phyloP scores from a whole-genome alignment of 2,797 vertebrate genomes.

The Coregonus ussuriensis region DNA sequence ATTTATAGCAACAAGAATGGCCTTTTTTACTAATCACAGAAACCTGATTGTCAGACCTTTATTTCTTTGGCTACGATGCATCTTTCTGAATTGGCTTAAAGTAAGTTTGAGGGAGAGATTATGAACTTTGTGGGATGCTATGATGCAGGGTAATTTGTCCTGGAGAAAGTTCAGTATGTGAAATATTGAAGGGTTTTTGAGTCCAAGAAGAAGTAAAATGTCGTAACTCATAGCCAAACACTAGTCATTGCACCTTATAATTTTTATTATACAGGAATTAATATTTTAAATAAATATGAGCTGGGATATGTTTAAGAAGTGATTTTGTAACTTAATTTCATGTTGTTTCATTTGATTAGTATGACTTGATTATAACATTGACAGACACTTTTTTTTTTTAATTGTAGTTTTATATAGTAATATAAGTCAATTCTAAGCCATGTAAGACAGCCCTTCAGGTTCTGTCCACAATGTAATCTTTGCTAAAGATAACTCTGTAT shows the following conservation, averaged over 20 bases:
- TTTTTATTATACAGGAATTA: background rate
- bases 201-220: background rate
- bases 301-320: background rate
- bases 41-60: background rate
- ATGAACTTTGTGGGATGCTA: too few relatives aligned
- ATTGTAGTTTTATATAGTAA: conserved; percentile 34
- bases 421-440: conserved; percentile 51
- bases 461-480: conserved; percentile 9
- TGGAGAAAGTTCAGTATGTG: background rate
- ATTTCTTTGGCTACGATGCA: background rate
- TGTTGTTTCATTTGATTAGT: background rate
- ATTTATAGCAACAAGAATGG: background rate
- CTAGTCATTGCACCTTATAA: background rate
- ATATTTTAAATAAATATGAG: background rate
- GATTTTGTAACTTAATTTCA: conserved; percentile 14
- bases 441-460: conserved; percentile 26
- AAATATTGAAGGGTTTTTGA: background rate
- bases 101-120: background rate
- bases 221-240: background rate
- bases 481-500: conserved; percentile 6
- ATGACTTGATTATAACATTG: background rate
- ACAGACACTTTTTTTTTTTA: conserved; percentile 19
- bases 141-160: background rate
- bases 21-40: background rate
- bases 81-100: background rate